These are phyloP conservation scores for Laspeyria flexula DNA, from an alignment of 2,888 invertebrate species.

Conservation along the genomic window DNA sequence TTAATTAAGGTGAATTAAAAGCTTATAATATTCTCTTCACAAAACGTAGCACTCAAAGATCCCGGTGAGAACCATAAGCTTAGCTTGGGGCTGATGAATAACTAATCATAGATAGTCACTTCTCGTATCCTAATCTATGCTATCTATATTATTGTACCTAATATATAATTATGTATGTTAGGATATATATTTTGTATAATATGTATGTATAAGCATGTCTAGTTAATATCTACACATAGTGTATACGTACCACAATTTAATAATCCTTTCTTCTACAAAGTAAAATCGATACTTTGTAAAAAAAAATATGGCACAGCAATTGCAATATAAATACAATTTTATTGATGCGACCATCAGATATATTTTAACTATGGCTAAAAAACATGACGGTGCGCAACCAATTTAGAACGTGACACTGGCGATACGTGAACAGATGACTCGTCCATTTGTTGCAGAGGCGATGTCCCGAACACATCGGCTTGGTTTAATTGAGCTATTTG, in stretches of 20 bases:
- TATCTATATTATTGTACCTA: too few relatives aligned
- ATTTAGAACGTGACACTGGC: slow-evolving; percentile 73
- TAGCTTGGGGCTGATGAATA: neutral
- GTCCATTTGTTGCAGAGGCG: slow-evolving; percentile 51
- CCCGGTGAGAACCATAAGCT: neutral
- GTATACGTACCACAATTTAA: too few relatives aligned
- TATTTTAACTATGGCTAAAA: slow-evolving; percentile 57
- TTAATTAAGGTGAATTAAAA: neutral
- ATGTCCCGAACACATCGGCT: slow-evolving; percentile 60
- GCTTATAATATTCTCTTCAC: neutral
- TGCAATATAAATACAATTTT: slow-evolving; percentile 47
- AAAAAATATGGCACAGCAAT: too few relatives aligned
- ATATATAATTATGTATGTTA: too few relatives aligned
- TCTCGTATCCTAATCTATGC: neutral
- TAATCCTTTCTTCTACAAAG: neutral
- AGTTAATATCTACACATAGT: too few relatives aligned
- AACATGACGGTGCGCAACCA: slow-evolving; percentile 63
- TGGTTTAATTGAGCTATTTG: slow-evolving; percentile 82
- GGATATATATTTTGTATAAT: too few relatives aligned
- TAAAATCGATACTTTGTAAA: too few relatives aligned
- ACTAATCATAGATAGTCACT: neutral
- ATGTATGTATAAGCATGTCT: too few relatives aligned
- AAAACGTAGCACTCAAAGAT: neutral
- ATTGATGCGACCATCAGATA: slow-evolving; percentile 52
- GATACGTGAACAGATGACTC: slow-evolving; percentile 65